Evolutionary conservation across 2,797 vertebrate species (phyloP).

Genomic region (Sebastes hubbsi): DNA sequence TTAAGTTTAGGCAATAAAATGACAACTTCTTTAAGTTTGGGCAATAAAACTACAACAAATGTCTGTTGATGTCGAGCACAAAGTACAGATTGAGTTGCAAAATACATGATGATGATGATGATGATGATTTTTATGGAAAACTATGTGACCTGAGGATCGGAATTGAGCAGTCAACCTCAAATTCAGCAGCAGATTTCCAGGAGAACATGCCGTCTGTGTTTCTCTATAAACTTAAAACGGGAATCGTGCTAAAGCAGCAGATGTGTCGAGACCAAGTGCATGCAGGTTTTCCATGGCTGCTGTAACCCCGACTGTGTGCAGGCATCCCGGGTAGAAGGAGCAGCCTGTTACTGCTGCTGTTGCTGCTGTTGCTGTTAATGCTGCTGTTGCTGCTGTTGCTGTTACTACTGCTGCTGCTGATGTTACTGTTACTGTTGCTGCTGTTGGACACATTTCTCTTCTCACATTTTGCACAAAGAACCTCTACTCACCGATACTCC

Average conservation of each 20-base stretch:
- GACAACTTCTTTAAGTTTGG: too few relatives aligned
- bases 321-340: slow-evolving; percentile 12
- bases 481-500: slow-evolving; percentile 90
- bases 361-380: too few relatives aligned
- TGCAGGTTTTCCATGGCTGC: slow-evolving; percentile 21
- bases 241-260: background rate
- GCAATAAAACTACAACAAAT: too few relatives aligned
- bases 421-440: background rate
- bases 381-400: too few relatives aligned
- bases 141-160: background rate
- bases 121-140: background rate
- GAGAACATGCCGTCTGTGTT: background rate
- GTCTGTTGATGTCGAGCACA: too few relatives aligned
- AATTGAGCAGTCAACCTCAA: background rate
- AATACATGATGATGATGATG: background rate
- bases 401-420: too few relatives aligned
- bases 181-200: background rate
- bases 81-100: too few relatives aligned
- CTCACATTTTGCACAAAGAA: slow-evolving; percentile 13
- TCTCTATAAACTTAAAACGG: background rate
- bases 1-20: too few relatives aligned
- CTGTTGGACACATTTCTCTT: slow-evolving; percentile 20
- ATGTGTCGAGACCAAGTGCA: background rate
- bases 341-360: slow-evolving; percentile 22
- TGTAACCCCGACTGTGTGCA: slow-evolving; percentile 7